Conservation (phyloP, 2,797 vertebrate genomes). For the Acanthurus lineatus region DNA sequence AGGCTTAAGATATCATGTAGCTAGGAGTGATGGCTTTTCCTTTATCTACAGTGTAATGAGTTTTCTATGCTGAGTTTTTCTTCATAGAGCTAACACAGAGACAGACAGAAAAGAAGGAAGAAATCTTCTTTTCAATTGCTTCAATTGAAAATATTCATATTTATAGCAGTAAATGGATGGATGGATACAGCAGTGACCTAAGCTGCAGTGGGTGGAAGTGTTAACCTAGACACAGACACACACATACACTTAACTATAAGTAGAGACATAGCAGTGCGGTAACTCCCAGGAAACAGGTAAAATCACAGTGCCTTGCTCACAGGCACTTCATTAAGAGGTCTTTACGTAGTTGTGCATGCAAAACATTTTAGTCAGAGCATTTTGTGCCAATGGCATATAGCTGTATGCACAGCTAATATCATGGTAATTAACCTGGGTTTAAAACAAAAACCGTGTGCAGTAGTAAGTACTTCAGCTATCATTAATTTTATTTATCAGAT, state of each 20-base stretch:
- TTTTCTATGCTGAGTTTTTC: constrained; percentile 3
- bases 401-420: constrained; percentile 26
- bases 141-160: constrained; percentile 8
- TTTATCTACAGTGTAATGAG: neutral
- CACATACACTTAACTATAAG: neutral
- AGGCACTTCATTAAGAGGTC: constrained; percentile 33
- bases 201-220: constrained; percentile 42
- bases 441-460: neutral
- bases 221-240: constrained; percentile 5
- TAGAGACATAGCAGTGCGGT: neutral
- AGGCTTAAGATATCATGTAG: neutral
- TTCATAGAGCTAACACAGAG: neutral
- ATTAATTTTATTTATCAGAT: too few relatives aligned
- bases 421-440: constrained; percentile 20
- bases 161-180: constrained; percentile 23
- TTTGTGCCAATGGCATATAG: neutral
- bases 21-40: neutral
- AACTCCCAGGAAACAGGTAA: neutral
- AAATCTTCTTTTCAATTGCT: constrained; percentile 18
- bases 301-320: constrained; percentile 25
- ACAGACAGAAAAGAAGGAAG: neutral
- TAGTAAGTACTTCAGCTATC: neutral
- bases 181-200: constrained; percentile 25
- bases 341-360: constrained; percentile 24
- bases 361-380: constrained; percentile 19